Evolutionary conservation across 2,113 vertebrate species (phyloP).

Genomic region (Prinia subflava): DNA sequence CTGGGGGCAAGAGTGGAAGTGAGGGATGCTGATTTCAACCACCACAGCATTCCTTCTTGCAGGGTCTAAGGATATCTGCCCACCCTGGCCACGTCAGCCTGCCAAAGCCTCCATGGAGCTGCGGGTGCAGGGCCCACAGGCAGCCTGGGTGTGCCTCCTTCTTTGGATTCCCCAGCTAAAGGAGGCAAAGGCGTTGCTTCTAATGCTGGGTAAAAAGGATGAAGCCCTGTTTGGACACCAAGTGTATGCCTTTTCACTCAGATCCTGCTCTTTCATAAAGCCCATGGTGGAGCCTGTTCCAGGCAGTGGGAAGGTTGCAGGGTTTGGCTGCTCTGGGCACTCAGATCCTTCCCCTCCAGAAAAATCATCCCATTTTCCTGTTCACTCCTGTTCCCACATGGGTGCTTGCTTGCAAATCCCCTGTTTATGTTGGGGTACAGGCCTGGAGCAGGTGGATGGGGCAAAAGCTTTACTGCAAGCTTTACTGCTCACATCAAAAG

Average conservation of each 20-base stretch:
- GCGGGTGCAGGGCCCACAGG: accelerated
- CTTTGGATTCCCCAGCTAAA: neutral
- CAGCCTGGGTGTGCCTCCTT: neutral
- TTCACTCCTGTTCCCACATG: accelerated
- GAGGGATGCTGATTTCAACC: neutral
- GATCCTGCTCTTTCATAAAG: neutral
- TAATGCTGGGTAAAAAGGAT: neutral
- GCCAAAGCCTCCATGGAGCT: accelerated
- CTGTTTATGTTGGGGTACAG: neutral
- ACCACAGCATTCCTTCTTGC: neutral
- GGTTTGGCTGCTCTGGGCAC: neutral
- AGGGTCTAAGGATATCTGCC: neutral
- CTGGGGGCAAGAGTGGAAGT: neutral
- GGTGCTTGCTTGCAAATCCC: neutral
- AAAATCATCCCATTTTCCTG: neutral
- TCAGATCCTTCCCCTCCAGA: neutral
- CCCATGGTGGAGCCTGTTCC: neutral
- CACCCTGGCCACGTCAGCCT: neutral
- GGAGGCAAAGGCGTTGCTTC: neutral
- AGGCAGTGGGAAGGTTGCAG: neutral
- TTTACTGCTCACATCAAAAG: neutral
- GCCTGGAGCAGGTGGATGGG: accelerated
- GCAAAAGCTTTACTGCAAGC: neutral
- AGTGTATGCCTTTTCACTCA: neutral
- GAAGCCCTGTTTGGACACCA: neutral